phyloP scores from a whole-genome alignment of 2,888 invertebrate species.

The Lepidocyrtoides sp. region DNA sequence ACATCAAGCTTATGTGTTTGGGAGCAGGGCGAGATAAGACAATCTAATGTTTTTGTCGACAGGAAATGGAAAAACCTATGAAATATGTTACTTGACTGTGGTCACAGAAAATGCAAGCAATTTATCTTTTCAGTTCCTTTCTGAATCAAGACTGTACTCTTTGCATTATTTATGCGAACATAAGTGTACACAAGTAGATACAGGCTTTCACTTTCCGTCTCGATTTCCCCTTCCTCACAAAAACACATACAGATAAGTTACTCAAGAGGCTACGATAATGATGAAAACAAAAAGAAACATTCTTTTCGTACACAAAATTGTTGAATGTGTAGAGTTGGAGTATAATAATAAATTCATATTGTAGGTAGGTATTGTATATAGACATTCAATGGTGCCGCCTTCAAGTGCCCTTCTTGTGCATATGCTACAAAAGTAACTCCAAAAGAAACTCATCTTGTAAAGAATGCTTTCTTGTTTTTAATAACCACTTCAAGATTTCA shows the following conservation, averaged over 20 bases:
- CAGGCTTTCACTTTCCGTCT: constrained; percentile 35
- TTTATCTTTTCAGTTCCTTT: constrained; percentile 71
- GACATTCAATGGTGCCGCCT: neutral
- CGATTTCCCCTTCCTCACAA: constrained; percentile 2
- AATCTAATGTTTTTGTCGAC: constrained; percentile 22
- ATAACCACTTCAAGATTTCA: neutral
- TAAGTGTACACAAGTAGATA: neutral
- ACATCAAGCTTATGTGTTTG: constrained; percentile 12
- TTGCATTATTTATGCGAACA: neutral
- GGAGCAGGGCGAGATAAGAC: constrained; percentile 2
- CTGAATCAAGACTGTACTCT: constrained; percentile 42
- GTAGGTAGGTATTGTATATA: neutral
- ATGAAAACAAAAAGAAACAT: too few relatives aligned
- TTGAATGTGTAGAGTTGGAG: too few relatives aligned
- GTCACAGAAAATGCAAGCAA: constrained; percentile 64
- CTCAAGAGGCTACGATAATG: neutral
- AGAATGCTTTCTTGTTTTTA: constrained; percentile 24
- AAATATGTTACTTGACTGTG: constrained; percentile 67
- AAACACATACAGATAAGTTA: neutral
- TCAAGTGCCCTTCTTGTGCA: neutral
- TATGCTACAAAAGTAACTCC: neutral
- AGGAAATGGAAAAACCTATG: constrained; percentile 58
- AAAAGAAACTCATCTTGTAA: neutral
- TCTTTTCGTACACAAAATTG: neutral
- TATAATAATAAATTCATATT: too few relatives aligned